Evolutionary conservation across 2,797 vertebrate genomes (phyloP).

Genomic region (Astyanax mexicanus): DNA sequence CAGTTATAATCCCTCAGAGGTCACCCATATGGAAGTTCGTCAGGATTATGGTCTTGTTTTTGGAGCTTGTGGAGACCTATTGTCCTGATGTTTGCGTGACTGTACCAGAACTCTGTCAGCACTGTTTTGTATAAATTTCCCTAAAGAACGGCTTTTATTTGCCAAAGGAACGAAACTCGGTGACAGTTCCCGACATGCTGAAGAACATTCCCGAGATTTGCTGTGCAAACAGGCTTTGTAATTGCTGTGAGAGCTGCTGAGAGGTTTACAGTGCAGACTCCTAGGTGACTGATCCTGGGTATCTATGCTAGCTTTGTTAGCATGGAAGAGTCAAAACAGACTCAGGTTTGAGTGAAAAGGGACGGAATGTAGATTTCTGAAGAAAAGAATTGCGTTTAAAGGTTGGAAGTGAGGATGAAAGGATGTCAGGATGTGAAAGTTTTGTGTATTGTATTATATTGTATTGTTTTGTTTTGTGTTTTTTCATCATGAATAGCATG

Average conservation of each 20-base stretch:
- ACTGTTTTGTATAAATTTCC: not conserved
- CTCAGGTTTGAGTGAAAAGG: conserved; percentile 5
- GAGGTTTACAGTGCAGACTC: conserved; percentile 15
- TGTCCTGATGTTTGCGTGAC: conserved; percentile 3
- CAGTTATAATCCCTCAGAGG: not conserved
- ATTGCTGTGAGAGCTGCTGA: conserved; percentile 38
- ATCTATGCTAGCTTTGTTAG: not conserved
- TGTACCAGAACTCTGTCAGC: not conserved
- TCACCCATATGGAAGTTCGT: not conserved
- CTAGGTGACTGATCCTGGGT: conserved; percentile 26
- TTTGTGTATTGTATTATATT: not conserved
- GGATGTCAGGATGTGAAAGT: not conserved
- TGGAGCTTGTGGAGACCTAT: conserved; percentile 24
- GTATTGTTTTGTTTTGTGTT: not conserved
- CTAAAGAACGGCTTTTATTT: conserved; percentile 29
- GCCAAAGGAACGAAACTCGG: conserved; percentile 33
- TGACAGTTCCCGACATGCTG: conserved; percentile 45
- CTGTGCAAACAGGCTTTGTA: conserved; percentile 48
- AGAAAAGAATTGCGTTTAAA: conserved; percentile 16
- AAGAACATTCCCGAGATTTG: conserved; percentile 37
- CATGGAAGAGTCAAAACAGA: conserved; percentile 6
- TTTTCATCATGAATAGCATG: too few relatives aligned
- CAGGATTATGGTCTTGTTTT: conserved; percentile 29
- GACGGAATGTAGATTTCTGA: not conserved
- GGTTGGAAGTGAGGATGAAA: not conserved